phyloP scores from a whole-genome alignment of 2,797 vertebrate genomes.

The Bradypodion pumilum region DNA sequence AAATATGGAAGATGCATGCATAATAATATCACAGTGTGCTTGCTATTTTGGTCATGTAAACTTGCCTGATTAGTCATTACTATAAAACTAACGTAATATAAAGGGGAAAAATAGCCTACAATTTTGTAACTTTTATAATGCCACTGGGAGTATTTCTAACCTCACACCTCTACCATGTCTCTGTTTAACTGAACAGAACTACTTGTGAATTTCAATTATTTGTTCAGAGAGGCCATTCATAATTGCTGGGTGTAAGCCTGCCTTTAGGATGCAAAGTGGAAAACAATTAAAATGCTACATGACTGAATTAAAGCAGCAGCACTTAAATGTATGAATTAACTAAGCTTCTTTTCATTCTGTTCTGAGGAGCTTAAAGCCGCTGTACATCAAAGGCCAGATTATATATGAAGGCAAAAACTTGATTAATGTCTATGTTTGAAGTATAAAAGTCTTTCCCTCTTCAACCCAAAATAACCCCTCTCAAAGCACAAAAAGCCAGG shows the following conservation, averaged over 20 bases:
- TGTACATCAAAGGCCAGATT: conserved; percentile 94
- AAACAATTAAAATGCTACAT: conserved; percentile 81
- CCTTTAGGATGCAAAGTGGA: conserved; percentile 95
- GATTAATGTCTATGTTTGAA: conserved; percentile 92
- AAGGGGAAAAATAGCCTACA: conserved; percentile 55
- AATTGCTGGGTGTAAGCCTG: conserved; percentile 82
- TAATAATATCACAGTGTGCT: conserved; percentile 20
- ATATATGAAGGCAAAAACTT: conserved; percentile 87
- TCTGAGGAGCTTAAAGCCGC: conserved; percentile 81
- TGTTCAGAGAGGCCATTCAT: conserved; percentile 86
- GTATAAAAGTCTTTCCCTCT: conserved; percentile 79
- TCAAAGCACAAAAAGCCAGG: conserved; percentile 68
- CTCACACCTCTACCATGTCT: conserved; percentile 77
- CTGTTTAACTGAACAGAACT: conserved; percentile 74
- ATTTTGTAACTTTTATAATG: conserved; percentile 74
- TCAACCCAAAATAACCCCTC: conserved; percentile 74
- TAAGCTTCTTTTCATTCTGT: conserved; percentile 80
- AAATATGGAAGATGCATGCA: conserved; percentile 19
- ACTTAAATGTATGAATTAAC: conserved; percentile 83
- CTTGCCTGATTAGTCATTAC: too few relatives aligned
- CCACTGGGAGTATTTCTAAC: conserved; percentile 72
- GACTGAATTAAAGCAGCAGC: conserved; percentile 76
- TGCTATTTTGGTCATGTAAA: conserved; percentile 39
- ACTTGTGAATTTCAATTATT: conserved; percentile 91
- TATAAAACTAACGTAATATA: too few relatives aligned